Conservation (phyloP, 2,888 invertebrate species). For the Neoitamus cyanurus region DNA sequence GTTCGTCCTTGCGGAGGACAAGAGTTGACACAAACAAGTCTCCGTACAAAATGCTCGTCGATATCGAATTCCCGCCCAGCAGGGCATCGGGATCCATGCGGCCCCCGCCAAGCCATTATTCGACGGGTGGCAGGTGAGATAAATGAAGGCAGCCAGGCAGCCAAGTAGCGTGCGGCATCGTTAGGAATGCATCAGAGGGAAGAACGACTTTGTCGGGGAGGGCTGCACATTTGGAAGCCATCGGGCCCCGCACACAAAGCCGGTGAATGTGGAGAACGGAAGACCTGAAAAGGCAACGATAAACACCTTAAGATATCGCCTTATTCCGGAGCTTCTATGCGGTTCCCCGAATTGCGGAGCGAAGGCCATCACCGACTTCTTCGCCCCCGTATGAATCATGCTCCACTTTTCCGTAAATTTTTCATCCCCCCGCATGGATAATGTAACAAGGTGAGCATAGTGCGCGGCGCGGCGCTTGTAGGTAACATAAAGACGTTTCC, state of each 20-base stretch:
- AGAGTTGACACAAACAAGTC: not conserved
- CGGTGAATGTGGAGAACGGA: no score
- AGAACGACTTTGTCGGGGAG: not conserved
- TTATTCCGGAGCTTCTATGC: not conserved
- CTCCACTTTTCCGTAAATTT: not conserved
- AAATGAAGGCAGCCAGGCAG: not conserved
- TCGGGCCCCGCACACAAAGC: not conserved
- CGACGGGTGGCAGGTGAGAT: not conserved
- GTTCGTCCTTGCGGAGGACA: not conserved
- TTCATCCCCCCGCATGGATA: not conserved
- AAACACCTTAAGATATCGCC: constrained; percentile 29
- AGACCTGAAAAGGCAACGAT: not conserved
- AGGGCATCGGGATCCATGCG: not conserved
- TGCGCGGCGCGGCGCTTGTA: not conserved
- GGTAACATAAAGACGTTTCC: constrained; percentile 10
- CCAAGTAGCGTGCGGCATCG: not conserved
- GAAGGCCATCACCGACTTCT: not conserved
- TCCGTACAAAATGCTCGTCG: not conserved
- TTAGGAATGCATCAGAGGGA: not conserved
- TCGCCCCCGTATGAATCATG: constrained; percentile 10
- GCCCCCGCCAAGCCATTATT: not conserved
- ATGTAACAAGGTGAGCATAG: constrained; percentile 8
- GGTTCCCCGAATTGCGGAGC: not conserved
- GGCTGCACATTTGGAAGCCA: not conserved
- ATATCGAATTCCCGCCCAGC: not conserved